phyloP scores from a whole-genome alignment of 2,888 invertebrate species.

The Chymomyza procnemis region DNA sequence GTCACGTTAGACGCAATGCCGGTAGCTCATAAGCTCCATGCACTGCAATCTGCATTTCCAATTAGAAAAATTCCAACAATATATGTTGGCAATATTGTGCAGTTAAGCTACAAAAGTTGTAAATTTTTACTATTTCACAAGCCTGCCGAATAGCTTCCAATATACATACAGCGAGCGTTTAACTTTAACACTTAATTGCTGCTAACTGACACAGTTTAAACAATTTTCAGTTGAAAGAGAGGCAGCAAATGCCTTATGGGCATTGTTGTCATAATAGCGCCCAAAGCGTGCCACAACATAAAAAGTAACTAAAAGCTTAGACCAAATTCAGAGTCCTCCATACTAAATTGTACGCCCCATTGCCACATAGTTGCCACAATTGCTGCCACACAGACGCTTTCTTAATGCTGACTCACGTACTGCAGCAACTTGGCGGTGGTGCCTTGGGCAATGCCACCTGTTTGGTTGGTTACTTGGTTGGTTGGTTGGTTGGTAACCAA shows the following conservation, averaged over 20 bases:
- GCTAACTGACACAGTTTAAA: constrained; percentile 57
- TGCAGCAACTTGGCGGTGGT: background rate
- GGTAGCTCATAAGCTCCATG: too few species aligned
- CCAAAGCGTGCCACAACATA: constrained; percentile 54
- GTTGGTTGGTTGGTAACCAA: constrained; percentile 8
- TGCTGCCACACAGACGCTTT: constrained; percentile 19
- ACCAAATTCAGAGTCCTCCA: constrained; percentile 42
- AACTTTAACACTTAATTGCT: background rate
- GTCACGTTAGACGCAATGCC: too few species aligned
- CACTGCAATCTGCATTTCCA: background rate
- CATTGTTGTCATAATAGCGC: constrained; percentile 24
- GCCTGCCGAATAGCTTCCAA: background rate
- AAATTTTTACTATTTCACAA: background rate
- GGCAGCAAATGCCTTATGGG: constrained; percentile 36
- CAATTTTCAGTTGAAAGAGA: constrained; percentile 30
- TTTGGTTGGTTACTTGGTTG: constrained; percentile 37
- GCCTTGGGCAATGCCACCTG: constrained; percentile 52
- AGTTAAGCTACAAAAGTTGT: background rate
- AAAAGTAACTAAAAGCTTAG: constrained; percentile 38
- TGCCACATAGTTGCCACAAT: constrained; percentile 29
- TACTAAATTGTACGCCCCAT: constrained; percentile 49
- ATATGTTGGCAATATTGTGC: background rate
- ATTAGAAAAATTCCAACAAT: background rate
- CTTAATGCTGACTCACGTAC: constrained; percentile 37
- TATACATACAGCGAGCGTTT: background rate